Evolutionary conservation across 2,113 vertebrate genomes (phyloP).

Genomic region (Elaphurus davidianus): DNA sequence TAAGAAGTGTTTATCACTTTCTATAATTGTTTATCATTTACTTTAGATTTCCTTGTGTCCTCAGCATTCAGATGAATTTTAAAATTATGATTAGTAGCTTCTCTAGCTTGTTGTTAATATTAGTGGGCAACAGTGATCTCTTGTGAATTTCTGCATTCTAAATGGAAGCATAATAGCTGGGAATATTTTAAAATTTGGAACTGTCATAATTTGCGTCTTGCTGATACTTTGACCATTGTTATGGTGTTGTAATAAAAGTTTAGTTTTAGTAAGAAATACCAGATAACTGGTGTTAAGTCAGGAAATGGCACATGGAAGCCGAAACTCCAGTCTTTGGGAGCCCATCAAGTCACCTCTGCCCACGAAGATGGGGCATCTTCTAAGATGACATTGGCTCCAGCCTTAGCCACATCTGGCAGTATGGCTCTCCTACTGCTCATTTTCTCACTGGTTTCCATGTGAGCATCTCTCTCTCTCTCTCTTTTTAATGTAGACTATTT

Average conservation of each 20-base stretch:
- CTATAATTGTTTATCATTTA: not conserved
- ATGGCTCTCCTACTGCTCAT: not conserved
- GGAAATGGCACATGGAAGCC: not conserved
- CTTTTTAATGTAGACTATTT: not conserved
- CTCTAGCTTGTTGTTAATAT: not conserved
- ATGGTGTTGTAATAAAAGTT: not conserved
- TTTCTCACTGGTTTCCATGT: not conserved
- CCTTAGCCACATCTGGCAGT: fast-evolving
- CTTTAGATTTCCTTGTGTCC: not conserved
- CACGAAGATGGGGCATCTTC: not conserved
- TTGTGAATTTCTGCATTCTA: not conserved
- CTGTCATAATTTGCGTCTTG: not conserved
- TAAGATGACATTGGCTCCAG: not conserved
- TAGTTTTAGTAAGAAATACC: not conserved
- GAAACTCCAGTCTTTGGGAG: not conserved
- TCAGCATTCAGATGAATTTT: not conserved
- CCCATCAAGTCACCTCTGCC: not conserved
- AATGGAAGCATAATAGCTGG: not conserved
- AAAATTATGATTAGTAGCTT: not conserved
- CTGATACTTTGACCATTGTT: not conserved
- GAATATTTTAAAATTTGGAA: not conserved
- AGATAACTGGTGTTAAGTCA: not conserved
- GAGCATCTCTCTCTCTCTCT: not conserved
- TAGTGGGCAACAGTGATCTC: not conserved
- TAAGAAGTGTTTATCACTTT: not conserved